A percentile compares a stretch with the other conserved stretches of the same genome.
phyloP scores from a whole-genome alignment of 1,140 invertebrate species.

The Aphelenchoides besseyi region DNA sequence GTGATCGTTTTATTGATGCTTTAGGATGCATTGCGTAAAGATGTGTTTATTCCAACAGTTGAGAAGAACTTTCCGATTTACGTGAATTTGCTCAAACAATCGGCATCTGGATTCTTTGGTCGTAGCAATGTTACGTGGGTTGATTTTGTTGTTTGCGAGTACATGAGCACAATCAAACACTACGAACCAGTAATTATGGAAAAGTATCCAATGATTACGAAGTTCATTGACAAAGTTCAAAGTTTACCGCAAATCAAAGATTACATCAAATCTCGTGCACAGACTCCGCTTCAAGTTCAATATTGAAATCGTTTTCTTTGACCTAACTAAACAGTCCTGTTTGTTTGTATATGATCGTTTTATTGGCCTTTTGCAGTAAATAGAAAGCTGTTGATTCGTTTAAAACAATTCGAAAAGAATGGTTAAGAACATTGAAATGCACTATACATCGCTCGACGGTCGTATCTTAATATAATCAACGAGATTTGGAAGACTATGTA shows the following conservation, averaged over 20 bases:
- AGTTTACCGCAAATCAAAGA: slow-evolving; percentile 24
- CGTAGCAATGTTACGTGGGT: slow-evolving; percentile 12
- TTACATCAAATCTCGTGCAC: slow-evolving; percentile 19
- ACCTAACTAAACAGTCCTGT: not conserved
- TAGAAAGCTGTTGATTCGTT: not conserved
- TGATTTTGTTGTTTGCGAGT: slow-evolving; percentile 22
- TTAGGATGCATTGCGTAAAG: slow-evolving; percentile 22
- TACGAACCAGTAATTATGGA: slow-evolving; percentile 24
- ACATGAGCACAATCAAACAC: slow-evolving; percentile 18
- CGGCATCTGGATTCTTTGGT: slow-evolving; percentile 12
- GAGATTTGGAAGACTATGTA: slow-evolving; percentile 6
- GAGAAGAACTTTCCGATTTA: slow-evolving; percentile 31
- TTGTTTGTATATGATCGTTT: slow-evolving; percentile 10
- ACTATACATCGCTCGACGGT: slow-evolving; percentile 6
- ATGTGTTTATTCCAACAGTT: slow-evolving; percentile 20
- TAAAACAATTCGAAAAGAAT: not conserved
- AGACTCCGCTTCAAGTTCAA: slow-evolving; percentile 19
- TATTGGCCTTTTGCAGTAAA: not conserved
- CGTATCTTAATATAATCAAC: slow-evolving; percentile 18
- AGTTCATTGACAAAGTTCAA: slow-evolving; percentile 22
- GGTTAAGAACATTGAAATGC: not conserved
- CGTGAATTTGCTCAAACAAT: slow-evolving; percentile 16
- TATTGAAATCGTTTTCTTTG: slow-evolving; percentile 5
- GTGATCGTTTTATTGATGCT: not conserved
- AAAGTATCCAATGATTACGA: slow-evolving; percentile 23